Evolutionary conservation across 2,888 invertebrate species (phyloP).

Genomic region (Eilema griseolum): DNA sequence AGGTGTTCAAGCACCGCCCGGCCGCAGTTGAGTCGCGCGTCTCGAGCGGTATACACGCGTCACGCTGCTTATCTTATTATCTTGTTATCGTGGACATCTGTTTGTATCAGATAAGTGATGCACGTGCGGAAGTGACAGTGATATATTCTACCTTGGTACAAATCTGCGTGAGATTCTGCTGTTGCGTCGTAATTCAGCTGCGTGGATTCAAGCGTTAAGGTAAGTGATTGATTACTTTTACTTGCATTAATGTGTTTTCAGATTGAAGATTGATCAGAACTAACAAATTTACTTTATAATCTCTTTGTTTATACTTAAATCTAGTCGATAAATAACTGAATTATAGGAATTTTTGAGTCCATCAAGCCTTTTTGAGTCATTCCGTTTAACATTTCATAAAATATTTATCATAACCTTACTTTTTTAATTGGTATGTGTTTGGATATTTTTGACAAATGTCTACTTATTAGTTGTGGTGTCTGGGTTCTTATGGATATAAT

Average conservation of each 20-base stretch:
- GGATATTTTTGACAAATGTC: not conserved
- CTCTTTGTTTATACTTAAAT: not conserved
- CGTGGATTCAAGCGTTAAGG: constrained; percentile 27
- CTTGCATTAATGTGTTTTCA: not conserved
- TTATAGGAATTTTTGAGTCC: not conserved
- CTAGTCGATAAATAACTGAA: not conserved
- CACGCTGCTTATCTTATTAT: constrained; percentile 30
- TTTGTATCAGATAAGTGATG: constrained; percentile 48
- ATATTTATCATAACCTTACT: not conserved
- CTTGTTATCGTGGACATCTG: constrained; percentile 48
- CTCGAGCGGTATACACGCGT: constrained; percentile 61
- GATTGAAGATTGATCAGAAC: not conserved
- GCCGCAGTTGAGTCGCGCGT: constrained; percentile 67
- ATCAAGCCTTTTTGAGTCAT: not conserved
- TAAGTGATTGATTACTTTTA: constrained; percentile 32
- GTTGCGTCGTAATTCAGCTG: not conserved
- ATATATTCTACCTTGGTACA: constrained; percentile 19
- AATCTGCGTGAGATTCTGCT: not conserved
- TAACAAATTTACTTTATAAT: no score
- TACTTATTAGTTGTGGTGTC: not conserved
- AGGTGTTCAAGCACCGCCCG: constrained; percentile 41
- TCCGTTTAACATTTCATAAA: not conserved
- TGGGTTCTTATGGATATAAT: not conserved
- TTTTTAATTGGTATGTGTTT: not conserved
- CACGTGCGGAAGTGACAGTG: constrained; percentile 52